These are phyloP conservation scores for Lasioglossum villosulum DNA, from an alignment of 2,888 invertebrate genomes.

Conservation along the genomic window DNA sequence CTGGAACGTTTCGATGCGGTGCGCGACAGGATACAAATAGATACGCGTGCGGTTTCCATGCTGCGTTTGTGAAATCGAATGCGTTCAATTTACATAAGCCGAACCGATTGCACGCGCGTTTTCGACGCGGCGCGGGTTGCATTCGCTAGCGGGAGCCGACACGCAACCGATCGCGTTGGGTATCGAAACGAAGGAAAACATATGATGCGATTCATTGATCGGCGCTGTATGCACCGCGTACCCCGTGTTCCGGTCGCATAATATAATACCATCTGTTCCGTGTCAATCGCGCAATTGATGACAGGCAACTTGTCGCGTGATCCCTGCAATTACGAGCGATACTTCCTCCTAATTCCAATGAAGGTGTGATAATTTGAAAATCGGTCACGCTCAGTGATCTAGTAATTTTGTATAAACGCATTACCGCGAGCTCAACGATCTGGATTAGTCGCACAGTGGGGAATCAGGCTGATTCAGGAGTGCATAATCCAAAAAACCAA, in stretches of 20 bases:
- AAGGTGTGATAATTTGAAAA: neutral
- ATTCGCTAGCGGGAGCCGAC: neutral
- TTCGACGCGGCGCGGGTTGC: neutral
- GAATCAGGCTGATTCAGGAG: no score
- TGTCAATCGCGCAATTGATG: neutral
- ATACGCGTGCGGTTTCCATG: neutral
- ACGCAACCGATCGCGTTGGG: neutral
- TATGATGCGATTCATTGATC: conserved; percentile 8
- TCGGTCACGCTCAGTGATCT: neutral
- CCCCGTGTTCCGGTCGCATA: neutral
- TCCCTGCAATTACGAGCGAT: neutral
- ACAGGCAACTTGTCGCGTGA: neutral
- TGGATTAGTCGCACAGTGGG: no score
- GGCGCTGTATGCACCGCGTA: neutral
- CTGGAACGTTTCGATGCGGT: neutral
- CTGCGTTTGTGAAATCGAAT: conserved; percentile 2
- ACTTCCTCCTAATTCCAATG: neutral
- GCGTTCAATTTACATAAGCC: conserved; percentile 14
- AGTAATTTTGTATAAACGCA: no score
- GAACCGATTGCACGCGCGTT: conserved; percentile 4
- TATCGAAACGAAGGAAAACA: neutral
- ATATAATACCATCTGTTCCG: neutral
- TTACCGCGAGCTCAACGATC: no score
- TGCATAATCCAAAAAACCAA: no score
- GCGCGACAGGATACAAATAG: neutral